These are phyloP conservation scores for Akabosia matsudoensis DNA, from an alignment of 1,140 invertebrate species.

Conservation along the genomic window DNA sequence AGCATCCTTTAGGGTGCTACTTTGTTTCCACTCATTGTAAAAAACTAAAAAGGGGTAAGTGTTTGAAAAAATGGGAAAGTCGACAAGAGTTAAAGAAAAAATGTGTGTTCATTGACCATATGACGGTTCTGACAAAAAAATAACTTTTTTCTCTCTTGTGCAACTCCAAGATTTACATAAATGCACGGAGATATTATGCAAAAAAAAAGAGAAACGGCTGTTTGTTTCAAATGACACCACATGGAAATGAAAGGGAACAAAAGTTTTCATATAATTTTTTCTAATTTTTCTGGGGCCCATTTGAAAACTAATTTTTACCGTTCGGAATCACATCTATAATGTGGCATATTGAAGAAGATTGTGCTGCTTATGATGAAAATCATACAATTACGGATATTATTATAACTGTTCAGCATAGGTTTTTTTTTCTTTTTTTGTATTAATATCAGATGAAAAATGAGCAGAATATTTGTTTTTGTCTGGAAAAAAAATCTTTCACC, in stretches of 20 bases:
- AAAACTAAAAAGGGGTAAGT: background rate
- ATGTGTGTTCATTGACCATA: slow-evolving; percentile 19
- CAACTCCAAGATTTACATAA: no score
- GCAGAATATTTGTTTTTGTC: slow-evolving; percentile 20
- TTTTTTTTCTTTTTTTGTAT: slow-evolving; percentile 37
- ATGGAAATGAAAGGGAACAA: slow-evolving; percentile 41
- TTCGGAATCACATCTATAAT: slow-evolving; percentile 48
- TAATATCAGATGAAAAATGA: slow-evolving; percentile 46
- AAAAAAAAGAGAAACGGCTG: no score
- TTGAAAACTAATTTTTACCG: slow-evolving; percentile 49
- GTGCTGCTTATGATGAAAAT: slow-evolving; percentile 26
- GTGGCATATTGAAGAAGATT: slow-evolving; percentile 46
- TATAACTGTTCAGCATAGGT: slow-evolving; percentile 20
- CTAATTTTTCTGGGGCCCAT: slow-evolving; percentile 47
- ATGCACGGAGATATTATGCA: slow-evolving; percentile 3
- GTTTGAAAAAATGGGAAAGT: slow-evolving; percentile 6
- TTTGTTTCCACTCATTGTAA: no score
- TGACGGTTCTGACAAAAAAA: slow-evolving; percentile 1
- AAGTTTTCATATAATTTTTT: slow-evolving; percentile 48
- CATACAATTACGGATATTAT: background rate
- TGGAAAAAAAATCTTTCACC: no score
- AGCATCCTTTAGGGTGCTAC: no score
- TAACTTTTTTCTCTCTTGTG: no score
- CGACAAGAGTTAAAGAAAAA: slow-evolving; percentile 14
- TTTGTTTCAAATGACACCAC: no score